Conservation (phyloP, 2,797 vertebrate species). For the Lutjanus campechanus region DNA sequence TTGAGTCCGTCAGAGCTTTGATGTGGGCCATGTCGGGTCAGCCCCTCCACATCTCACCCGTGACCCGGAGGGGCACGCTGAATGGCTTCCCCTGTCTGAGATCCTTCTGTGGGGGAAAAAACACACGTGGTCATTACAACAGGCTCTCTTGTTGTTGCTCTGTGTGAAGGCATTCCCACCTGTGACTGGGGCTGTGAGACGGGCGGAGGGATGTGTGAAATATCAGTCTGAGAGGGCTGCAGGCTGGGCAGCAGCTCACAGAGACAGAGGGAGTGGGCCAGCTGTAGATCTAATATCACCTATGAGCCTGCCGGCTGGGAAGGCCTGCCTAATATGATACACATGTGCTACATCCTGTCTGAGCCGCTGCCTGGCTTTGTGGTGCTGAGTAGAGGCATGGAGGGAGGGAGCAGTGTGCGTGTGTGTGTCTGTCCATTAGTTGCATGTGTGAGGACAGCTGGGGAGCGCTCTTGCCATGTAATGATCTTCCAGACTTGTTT, state of each 20-base stretch:
- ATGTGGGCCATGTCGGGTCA: slow-evolving; percentile 66
- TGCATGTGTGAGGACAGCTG: slow-evolving; percentile 61
- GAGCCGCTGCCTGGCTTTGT: slow-evolving; percentile 66
- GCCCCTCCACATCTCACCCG: slow-evolving; percentile 52
- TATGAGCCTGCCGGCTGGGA: slow-evolving; percentile 71
- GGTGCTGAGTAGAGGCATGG: slow-evolving; percentile 10
- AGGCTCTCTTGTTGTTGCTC: slow-evolving; percentile 72
- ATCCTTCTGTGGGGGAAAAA: slow-evolving; percentile 49
- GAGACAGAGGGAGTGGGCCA: slow-evolving; percentile 66
- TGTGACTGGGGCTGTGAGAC: slow-evolving; percentile 65
- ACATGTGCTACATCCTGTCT: slow-evolving; percentile 86
- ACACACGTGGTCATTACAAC: slow-evolving; percentile 71
- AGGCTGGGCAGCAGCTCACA: slow-evolving; percentile 61
- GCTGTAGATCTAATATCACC: slow-evolving; percentile 84
- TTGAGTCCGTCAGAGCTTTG: slow-evolving; percentile 62
- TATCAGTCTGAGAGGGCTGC: slow-evolving; percentile 74
- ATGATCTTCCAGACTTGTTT: slow-evolving; percentile 52
- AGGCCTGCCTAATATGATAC: slow-evolving; percentile 81
- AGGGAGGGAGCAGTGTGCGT: slow-evolving; percentile 15
- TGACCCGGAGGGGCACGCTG: slow-evolving; percentile 68
- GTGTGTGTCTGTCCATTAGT: slow-evolving; percentile 33
- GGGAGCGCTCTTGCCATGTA: slow-evolving; percentile 45
- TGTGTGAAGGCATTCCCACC: slow-evolving; percentile 82
- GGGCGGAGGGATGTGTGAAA: slow-evolving; percentile 80
- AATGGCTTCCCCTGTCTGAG: slow-evolving; percentile 78